phyloP scores from a whole-genome alignment of 2,888 invertebrate species.

The Chalcosyrphus nemorum region DNA sequence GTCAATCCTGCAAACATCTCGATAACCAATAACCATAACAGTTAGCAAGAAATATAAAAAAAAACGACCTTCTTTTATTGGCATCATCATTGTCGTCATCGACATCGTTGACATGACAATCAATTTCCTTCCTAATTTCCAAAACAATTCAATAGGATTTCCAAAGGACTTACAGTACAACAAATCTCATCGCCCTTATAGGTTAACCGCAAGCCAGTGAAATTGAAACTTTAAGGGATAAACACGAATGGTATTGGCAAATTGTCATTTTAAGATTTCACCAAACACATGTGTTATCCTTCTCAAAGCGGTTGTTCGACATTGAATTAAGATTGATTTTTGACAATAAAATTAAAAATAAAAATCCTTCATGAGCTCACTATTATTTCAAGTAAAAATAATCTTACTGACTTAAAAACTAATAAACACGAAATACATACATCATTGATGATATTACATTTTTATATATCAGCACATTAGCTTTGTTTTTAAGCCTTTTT shows the following conservation, averaged over 20 bases:
- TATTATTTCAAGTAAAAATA: too few relatives aligned
- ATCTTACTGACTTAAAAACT: too few relatives aligned
- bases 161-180: background rate
- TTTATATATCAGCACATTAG: too few relatives aligned
- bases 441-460: too few relatives aligned
- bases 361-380: too few relatives aligned
- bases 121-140: slow-evolving; percentile 9
- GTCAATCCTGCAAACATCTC: background rate
- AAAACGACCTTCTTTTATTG: background rate
- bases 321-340: too few relatives aligned
- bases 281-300: background rate
- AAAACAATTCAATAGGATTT: background rate
- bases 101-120: background rate
- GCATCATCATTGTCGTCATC: background rate
- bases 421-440: too few relatives aligned
- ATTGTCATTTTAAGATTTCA: background rate
- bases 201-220: background rate
- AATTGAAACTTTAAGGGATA: background rate
- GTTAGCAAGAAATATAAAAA: too few relatives aligned
- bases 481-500: too few relatives aligned
- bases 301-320: too few relatives aligned
- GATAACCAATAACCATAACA: background rate
- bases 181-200: background rate
- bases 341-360: too few relatives aligned
- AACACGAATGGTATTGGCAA: background rate